These are phyloP conservation scores for Rhabdomys dilectus DNA, from an alignment of 2,113 vertebrate genomes.

Conservation along the genomic window DNA sequence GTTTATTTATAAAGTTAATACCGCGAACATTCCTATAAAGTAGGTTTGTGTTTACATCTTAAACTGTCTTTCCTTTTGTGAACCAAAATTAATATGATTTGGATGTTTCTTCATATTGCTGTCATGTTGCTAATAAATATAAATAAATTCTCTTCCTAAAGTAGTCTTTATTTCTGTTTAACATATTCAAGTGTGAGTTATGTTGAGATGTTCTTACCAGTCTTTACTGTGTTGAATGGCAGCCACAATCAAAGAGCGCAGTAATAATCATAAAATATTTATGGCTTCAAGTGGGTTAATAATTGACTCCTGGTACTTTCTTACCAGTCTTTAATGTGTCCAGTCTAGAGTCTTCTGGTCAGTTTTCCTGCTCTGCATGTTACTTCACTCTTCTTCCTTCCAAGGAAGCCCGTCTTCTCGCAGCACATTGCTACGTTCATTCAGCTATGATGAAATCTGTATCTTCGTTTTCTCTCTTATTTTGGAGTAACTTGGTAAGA, in stretches of 20 bases:
- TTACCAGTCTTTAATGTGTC: not conserved
- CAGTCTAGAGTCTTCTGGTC: not conserved
- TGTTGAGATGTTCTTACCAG: not conserved
- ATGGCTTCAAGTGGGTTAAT: not conserved
- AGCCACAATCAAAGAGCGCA: not conserved
- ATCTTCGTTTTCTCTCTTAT: not conserved
- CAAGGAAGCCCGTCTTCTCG: not conserved
- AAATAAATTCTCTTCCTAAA: conserved; percentile 42
- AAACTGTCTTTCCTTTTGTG: not conserved
- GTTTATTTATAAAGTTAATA: not conserved
- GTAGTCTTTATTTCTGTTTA: conserved; percentile 4
- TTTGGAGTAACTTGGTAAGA: not conserved
- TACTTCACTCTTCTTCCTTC: not conserved
- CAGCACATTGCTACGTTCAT: not conserved
- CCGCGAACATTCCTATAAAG: not conserved
- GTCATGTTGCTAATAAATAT: conserved; percentile 36
- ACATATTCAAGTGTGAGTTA: not conserved
- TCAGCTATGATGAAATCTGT: not conserved
- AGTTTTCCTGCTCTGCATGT: not conserved
- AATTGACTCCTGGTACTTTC: not conserved
- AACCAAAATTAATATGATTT: conserved; percentile 20
- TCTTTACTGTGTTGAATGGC: not conserved
- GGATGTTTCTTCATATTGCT: conserved; percentile 29
- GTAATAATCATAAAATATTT: not conserved
- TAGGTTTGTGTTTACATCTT: not conserved